Percentiles rank a stretch among this genome's conserved stretches.
phyloP scores from a whole-genome alignment of 2,888 invertebrate genomes.

The Rhodophaea formosa region DNA sequence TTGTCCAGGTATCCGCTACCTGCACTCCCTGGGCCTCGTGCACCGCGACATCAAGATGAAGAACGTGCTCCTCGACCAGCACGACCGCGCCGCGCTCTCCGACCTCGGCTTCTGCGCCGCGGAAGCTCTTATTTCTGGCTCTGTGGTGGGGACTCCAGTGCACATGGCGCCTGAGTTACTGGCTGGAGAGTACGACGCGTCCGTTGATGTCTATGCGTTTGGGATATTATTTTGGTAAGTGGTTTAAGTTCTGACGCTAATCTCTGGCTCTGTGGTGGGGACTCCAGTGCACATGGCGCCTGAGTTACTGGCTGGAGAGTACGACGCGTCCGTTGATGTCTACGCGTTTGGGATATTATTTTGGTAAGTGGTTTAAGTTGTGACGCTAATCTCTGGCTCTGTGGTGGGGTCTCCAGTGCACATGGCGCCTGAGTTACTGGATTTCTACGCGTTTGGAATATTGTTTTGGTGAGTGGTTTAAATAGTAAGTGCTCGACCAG shows the following conservation, averaged over 20 bases:
- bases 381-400: constrained; percentile 94
- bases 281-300: constrained; percentile 96
- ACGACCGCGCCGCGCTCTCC: constrained; percentile 89
- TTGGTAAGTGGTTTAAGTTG: constrained; percentile 75
- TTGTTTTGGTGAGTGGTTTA: constrained; percentile 85
- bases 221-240: constrained; percentile 91
- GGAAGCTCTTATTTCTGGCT: constrained; percentile 94
- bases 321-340: constrained; percentile 92
- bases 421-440: constrained; percentile 95
- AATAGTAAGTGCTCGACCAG: constrained; percentile 84
- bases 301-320: constrained; percentile 90
- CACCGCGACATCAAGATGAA: constrained; percentile 95
- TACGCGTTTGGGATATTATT: constrained; percentile 95
- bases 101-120: constrained; percentile 95
- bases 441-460: constrained; percentile 94
- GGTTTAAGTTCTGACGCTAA: constrained; percentile 81
- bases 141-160: constrained; percentile 92
- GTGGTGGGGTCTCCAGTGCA: constrained; percentile 94
- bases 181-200: constrained; percentile 89
- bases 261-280: constrained; percentile 93
- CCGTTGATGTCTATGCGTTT: constrained; percentile 94
- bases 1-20: constrained; percentile 86
- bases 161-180: constrained; percentile 96
- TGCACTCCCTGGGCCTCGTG: constrained; percentile 93
- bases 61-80: constrained; percentile 89